phyloP scores from a whole-genome alignment of 1,140 invertebrate species.

The Gryon sp. region DNA sequence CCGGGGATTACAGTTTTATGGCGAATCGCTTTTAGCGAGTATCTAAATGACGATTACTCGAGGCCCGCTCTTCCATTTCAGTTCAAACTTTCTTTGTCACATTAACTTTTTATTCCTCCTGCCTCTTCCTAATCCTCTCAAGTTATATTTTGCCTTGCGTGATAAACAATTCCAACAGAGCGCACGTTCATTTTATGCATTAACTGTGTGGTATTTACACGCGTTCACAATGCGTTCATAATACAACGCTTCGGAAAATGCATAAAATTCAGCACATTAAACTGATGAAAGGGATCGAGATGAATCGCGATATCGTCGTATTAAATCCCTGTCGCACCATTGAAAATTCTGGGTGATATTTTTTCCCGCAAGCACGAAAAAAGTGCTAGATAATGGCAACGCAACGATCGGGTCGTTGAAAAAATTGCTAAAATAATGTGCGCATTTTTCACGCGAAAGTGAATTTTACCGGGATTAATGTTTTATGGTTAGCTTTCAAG shows the following conservation, averaged over 20 bases:
- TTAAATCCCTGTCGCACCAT: slow-evolving; percentile 33
- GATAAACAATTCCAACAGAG: slow-evolving; percentile 39
- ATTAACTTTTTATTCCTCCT: background rate
- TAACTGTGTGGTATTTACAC: slow-evolving; percentile 20
- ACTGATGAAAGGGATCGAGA: slow-evolving; percentile 52
- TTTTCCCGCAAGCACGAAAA: slow-evolving; percentile 39
- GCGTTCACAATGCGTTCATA: slow-evolving; percentile 22
- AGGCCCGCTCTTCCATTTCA: slow-evolving; percentile 13
- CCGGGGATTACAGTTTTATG: slow-evolving; percentile 72
- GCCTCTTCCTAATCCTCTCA: background rate
- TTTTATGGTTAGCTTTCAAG: too few relatives aligned
- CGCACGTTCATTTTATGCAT: slow-evolving; percentile 21
- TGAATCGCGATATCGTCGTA: slow-evolving; percentile 43
- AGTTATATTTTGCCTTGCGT: background rate
- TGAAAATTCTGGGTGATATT: slow-evolving; percentile 34
- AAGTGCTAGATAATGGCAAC: slow-evolving; percentile 37
- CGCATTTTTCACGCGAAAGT: slow-evolving; percentile 13
- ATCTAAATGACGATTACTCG: slow-evolving; percentile 76
- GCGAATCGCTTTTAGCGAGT: slow-evolving; percentile 77
- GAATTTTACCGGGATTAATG: slow-evolving; percentile 12
- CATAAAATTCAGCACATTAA: slow-evolving; percentile 54
- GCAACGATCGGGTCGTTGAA: slow-evolving; percentile 24
- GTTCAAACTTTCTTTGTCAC: background rate
- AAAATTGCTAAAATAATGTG: background rate
- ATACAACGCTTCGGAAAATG: slow-evolving; percentile 31